Base-by-base conservation (phyloP, 1,140 invertebrate species). In the Chelonus insularis region DNA sequence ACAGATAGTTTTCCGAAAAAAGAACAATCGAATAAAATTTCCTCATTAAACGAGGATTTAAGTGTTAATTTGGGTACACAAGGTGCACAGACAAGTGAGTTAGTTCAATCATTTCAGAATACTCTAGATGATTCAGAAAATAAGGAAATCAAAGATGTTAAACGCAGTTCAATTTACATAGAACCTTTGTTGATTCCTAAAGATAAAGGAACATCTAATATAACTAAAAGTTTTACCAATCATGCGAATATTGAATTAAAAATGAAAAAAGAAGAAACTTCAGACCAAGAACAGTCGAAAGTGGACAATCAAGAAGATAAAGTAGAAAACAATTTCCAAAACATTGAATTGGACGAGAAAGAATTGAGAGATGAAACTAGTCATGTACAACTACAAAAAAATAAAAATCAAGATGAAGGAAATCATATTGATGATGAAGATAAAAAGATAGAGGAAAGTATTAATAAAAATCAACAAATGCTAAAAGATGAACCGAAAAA, bases 141-240 rank as follows among this genome's bases (percentile, higher is more conserved):
- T 36, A 20, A 25, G 41, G 39, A 8, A 41, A 20, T 4, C 1
- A 52, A 37, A 18, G 21, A 59, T n/a, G 12, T 59, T 23, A 65
- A 54, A 29, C 54, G 63, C 12, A 65, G 63, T 20, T 29, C 58
- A 34, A 61, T 65, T 48, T 65, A 61, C 47, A 61, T 65, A 20
- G 45, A 65, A 54, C 54, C 59, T 25, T 41, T 51, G 21, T 12
- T n/a, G 4, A 14, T 50, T 55, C 34, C 29, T 9, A 57, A 36
- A 48, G 45, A 56, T 4, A 43, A 16, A 55, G 50, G 20, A 48
- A 36, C 36, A 7, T 14, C 9, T 37, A 29, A 61, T 14, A 16
- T 12, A n/a, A 41, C 11, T 25, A 36, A 43, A 32, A 55, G 11
- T 45, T 37, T 45, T 47, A 29, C 20, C 9, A 3, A 54, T n/a